Percentiles rank a stretch among this genome's conserved stretches.
phyloP scores from a whole-genome alignment of 2,113 vertebrate genomes.

The Stictonetta naevosa region DNA sequence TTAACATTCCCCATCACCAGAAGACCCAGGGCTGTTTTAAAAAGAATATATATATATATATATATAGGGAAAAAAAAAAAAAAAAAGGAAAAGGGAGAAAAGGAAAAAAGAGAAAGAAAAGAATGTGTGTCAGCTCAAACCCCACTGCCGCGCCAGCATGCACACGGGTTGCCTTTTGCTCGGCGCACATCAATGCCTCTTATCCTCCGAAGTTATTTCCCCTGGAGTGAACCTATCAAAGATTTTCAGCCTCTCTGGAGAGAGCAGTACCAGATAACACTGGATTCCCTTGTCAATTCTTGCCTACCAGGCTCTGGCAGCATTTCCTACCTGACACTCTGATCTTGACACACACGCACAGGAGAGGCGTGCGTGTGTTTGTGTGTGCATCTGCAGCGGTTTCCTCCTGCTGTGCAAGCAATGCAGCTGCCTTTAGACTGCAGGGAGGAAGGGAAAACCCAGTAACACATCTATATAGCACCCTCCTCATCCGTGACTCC shows the following conservation, averaged over 20 bases:
- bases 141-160: not conserved
- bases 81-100: not conserved
- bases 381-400: not conserved
- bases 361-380: accelerated
- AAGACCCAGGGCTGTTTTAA: not conserved
- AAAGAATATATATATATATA: not conserved
- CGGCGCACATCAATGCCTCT: conserved; percentile 13
- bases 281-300: conserved; percentile 40
- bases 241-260: conserved; percentile 47
- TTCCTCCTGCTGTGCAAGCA: not conserved
- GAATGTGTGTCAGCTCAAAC: not conserved
- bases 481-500: conserved; percentile 48
- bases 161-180: conserved; percentile 27
- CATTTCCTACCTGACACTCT: not conserved
- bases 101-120: not conserved
- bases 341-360: not conserved
- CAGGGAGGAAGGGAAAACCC: conserved; percentile 23
- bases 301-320: conserved; percentile 13
- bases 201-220: conserved; percentile 34
- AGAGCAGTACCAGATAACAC: conserved; percentile 46
- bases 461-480: not conserved
- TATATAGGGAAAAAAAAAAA: accelerated
- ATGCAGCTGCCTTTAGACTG: not conserved
- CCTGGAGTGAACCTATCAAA: conserved; percentile 63
- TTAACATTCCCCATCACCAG: not conserved